Conservation (phyloP, 2,113 vertebrate species). For the Colinus virginianus region DNA sequence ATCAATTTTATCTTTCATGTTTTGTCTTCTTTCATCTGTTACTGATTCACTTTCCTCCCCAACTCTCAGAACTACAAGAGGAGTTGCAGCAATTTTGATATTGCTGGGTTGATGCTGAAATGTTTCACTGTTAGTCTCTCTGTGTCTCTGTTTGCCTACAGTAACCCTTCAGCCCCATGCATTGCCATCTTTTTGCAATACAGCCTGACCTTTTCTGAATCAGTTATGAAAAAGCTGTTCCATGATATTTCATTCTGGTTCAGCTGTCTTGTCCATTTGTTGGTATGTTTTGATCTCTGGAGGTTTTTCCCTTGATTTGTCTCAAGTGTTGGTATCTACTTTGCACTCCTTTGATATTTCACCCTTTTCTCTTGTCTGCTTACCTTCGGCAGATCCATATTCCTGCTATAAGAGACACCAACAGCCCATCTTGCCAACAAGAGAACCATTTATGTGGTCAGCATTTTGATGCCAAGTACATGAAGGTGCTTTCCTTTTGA, state of each 20-base stretch:
- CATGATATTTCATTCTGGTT: conserved; percentile 32
- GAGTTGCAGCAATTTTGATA: background rate
- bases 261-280: conserved; percentile 16
- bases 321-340: conserved; percentile 10
- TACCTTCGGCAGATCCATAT: background rate
- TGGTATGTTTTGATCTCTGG: conserved; percentile 45
- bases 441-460: background rate
- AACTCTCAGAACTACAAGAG: background rate
- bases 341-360: conserved; percentile 40
- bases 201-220: conserved; percentile 42
- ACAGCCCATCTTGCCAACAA: background rate
- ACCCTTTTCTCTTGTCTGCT: conserved; percentile 18
- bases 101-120: background rate
- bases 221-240: conserved; percentile 9
- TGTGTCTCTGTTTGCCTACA: background rate
- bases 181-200: background rate
- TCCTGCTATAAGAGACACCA: background rate
- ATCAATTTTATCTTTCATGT: background rate
- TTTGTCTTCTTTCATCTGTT: background rate
- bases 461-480: background rate
- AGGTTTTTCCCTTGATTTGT: conserved; percentile 18
- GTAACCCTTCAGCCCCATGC: background rate
- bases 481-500: background rate
- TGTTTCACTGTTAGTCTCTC: background rate
- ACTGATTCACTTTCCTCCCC: background rate